A percentile compares a stretch with the other conserved stretches of the same genome.
These are phyloP conservation scores for Syritta pipiens DNA, from an alignment of 2,888 invertebrate species.

Conservation along the genomic window DNA sequence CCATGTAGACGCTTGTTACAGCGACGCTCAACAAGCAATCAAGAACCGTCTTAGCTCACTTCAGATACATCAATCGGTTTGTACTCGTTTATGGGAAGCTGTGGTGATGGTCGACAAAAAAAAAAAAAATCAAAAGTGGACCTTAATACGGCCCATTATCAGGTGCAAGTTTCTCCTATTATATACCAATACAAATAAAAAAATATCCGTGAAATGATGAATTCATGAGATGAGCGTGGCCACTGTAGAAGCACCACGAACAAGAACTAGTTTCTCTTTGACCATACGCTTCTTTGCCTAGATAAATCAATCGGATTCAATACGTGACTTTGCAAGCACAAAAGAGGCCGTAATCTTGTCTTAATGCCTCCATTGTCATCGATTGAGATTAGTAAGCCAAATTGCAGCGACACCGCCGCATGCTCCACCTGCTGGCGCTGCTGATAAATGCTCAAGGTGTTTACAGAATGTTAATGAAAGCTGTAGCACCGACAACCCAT, in stretches of 20 bases:
- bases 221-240: no score
- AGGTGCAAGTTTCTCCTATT: conserved; percentile 15
- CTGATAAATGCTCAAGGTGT: conserved; percentile 58
- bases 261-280: conserved; percentile 57
- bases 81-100: background rate
- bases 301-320: conserved; percentile 63
- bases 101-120: no score
- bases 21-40: background rate
- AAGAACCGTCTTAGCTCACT: conserved; percentile 1
- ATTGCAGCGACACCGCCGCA: no score
- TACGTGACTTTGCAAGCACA: conserved; percentile 60
- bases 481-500: conserved; percentile 47
- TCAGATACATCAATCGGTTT: conserved; percentile 7
- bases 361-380: conserved; percentile 54
- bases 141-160: conserved; percentile 11
- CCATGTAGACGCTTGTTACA: conserved; percentile 15
- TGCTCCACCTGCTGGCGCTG: no score
- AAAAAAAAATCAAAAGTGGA: conserved; percentile 44
- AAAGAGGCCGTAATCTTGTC: conserved; percentile 42
- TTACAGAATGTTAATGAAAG: conserved; percentile 61
- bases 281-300: conserved; percentile 38
- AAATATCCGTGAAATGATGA: conserved; percentile 9
- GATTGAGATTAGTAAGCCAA: conserved; percentile 60
- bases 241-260: background rate
- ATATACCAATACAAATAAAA: conserved; percentile 5